These are phyloP conservation scores for Smithornis capensis DNA, from an alignment of 2,113 vertebrate species.

Conservation along the genomic window DNA sequence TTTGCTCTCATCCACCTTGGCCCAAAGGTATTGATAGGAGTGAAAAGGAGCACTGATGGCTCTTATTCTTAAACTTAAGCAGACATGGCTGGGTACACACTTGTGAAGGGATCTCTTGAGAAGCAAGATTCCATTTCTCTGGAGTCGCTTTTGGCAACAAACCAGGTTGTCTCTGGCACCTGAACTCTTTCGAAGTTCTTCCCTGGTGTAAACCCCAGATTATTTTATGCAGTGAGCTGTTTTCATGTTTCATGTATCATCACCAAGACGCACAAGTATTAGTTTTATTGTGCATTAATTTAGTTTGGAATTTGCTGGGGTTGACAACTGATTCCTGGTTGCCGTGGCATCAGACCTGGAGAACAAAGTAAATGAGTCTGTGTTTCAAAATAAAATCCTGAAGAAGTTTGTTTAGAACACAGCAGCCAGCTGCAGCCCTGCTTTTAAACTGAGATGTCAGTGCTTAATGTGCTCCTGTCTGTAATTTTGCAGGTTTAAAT, in stretches of 20 bases:
- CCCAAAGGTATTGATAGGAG: neutral
- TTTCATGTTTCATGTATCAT: neutral
- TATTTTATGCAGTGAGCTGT: neutral
- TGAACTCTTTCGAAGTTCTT: neutral
- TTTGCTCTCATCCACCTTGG: neutral
- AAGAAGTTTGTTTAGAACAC: neutral
- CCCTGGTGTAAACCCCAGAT: neutral
- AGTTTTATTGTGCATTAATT: neutral
- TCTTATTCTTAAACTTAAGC: neutral
- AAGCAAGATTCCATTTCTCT: neutral
- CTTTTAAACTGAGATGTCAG: neutral
- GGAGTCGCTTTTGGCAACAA: neutral
- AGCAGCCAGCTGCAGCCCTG: neutral
- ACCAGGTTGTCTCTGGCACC: neutral
- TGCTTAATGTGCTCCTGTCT: neutral
- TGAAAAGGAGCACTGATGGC: neutral
- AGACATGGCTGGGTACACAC: neutral
- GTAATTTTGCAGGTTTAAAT: neutral
- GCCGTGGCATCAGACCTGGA: neutral
- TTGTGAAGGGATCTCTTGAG: neutral
- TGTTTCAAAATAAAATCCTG: neutral
- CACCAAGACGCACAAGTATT: neutral
- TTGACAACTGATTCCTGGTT: neutral
- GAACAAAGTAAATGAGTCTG: neutral
- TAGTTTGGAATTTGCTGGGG: neutral